Base-by-base conservation (phyloP, 2,113 vertebrate species). In the Astur gentilis region DNA sequence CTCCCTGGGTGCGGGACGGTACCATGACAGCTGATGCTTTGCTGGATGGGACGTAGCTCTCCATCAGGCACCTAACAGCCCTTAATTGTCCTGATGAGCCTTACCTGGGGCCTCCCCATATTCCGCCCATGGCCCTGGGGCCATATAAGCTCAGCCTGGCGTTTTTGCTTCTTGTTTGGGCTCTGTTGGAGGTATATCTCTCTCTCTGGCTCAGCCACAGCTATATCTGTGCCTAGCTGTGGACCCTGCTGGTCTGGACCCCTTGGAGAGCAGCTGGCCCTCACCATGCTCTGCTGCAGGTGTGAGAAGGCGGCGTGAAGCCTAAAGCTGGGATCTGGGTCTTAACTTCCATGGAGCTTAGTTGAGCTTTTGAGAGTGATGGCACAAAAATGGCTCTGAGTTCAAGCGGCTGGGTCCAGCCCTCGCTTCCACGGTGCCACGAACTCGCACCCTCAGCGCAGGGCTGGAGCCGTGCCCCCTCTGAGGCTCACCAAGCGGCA, bases 181-280 rank as follows among this genome's bases (percentile, higher is more conserved):
- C 6, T 14, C 3, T 16, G 4, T 2, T 2, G 9, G 40, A 27
- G 26, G 1, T 20, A 4, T 8, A 27, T 4, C 3, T 62, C 4
- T 32, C 4, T 32, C 3, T 11, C 3, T 4, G 12, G 13, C 8
- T 47, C 7, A 4, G n/a, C 4, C 7, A 17, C 4, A 14, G 71
- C 16, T 27, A 0, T 18, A 1, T 2, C 15, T 27, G 25, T 32
- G 32, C 3, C 6, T 1, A 2, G 21, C 2, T 1, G 1, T 0
- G 3, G 45, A 2, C 2, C 3, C 7, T 31, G 26, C 44, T 32
- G 44, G 1, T 16, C 16, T 16, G 27, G 7, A 0, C 2, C 11
- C 17, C 7, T 73, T 9, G 16, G 25, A 27, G n/a, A 50, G 23
- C 1, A 0, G 22, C 38, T 13, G 17, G 52, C 15, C 10, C 7